A percentile compares a stretch with the other conserved stretches of the same genome.
These are phyloP conservation scores for Falco concolor DNA, from an alignment of 2,797 vertebrate species.

Conservation along the genomic window DNA sequence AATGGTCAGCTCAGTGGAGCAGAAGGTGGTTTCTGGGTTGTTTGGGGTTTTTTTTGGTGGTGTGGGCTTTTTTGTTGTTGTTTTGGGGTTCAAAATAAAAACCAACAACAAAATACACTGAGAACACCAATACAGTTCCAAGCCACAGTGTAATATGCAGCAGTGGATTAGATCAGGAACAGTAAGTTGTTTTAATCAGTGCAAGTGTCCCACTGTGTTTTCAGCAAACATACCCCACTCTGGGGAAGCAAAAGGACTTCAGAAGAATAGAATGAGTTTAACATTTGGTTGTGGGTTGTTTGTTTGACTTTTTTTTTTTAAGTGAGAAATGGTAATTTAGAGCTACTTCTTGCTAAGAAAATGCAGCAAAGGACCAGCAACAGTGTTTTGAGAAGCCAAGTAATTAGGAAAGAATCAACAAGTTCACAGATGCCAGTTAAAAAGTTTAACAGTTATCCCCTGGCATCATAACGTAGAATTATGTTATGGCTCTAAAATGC, in stretches of 20 bases:
- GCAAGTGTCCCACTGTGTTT: background rate
- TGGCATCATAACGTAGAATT: background rate
- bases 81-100: background rate
- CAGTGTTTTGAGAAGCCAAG: background rate
- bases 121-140: background rate
- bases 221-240: background rate
- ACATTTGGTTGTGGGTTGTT: too few species aligned
- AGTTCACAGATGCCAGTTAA: background rate
- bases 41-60: background rate
- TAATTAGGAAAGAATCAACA: background rate
- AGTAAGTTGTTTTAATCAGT: background rate
- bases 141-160: background rate
- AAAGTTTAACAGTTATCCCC: background rate
- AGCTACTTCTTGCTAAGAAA: background rate
- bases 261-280: background rate
- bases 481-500: background rate
- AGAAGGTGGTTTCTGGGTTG: rapidly evolving
- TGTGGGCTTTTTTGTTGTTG: background rate
- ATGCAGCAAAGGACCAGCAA: background rate
- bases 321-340: background rate
- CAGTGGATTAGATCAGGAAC: background rate
- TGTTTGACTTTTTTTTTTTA: background rate
- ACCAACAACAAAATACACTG: background rate
- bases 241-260: background rate
- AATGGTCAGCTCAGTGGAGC: background rate